Conservation (phyloP, 30 jellyfish, hydroid and myxozoan species). For the Cassiopea andromeda region DNA sequence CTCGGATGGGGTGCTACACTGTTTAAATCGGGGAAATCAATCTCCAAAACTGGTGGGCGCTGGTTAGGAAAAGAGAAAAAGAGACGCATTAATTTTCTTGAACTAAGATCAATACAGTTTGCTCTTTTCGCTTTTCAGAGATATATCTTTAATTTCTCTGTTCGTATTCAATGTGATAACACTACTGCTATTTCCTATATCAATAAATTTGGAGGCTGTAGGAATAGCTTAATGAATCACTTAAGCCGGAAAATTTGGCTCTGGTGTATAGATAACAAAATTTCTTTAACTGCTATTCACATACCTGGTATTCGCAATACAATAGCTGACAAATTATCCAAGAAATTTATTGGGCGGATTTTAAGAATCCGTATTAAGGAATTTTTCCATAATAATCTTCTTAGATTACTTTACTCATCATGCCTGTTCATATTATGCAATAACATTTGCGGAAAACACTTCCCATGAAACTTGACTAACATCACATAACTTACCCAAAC, state of each 20-base stretch:
- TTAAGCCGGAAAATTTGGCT: constrained; percentile 23
- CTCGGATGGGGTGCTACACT: neutral
- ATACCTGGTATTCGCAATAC: constrained; percentile 35
- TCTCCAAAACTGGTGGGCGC: neutral
- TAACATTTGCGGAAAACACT: too few species aligned
- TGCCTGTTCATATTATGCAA: too few species aligned
- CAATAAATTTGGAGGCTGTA: constrained; percentile 4
- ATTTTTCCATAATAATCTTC: too few species aligned
- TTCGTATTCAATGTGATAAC: neutral
- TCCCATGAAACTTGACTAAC: too few species aligned
- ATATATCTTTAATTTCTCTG: neutral
- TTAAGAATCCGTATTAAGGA: too few species aligned
- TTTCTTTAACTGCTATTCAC: constrained; percentile 22
- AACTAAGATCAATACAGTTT: neutral
- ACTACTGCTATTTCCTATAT: constrained; percentile 12
- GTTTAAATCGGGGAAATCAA: neutral
- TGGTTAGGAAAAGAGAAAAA: neutral
- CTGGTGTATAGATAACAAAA: constrained; percentile 9
- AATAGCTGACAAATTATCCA: constrained; percentile 31
- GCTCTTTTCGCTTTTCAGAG: neutral
- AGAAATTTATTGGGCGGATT: neutral
- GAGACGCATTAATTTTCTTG: neutral
- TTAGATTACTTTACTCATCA: too few species aligned
- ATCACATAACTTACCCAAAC: too few species aligned
- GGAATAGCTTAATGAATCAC: neutral